Percentiles rank a stretch among this genome's conserved stretches.
phyloP scores from a whole-genome alignment of 2,888 invertebrate genomes.

The Drosophila maculinotata region DNA sequence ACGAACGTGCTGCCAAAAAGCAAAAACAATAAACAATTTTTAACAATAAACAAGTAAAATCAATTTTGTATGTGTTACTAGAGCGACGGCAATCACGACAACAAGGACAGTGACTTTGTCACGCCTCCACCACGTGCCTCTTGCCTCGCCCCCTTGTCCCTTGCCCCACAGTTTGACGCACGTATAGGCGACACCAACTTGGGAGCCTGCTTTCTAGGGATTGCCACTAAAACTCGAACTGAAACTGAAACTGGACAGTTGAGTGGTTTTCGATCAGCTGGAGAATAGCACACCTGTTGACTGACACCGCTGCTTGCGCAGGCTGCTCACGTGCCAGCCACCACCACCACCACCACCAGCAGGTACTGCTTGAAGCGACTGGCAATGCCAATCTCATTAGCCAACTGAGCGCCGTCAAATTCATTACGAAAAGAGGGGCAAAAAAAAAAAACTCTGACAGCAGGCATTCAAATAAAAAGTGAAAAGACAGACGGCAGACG shows the following conservation, averaged over 20 bases:
- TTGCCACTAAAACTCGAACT: not conserved
- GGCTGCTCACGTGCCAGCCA: constrained; percentile 38
- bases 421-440: constrained; percentile 47
- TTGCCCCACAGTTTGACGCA: constrained; percentile 27
- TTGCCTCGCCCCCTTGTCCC: too few species aligned
- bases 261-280: constrained; percentile 44
- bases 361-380: not conserved
- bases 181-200: constrained; percentile 9
- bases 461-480: constrained; percentile 36
- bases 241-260: constrained; percentile 25
- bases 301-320: constrained; percentile 13
- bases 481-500: constrained; percentile 18
- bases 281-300: constrained; percentile 48
- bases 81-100: constrained; percentile 36
- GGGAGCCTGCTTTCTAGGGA: not conserved
- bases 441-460: constrained; percentile 34
- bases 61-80: constrained; percentile 62
- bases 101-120: constrained; percentile 11
- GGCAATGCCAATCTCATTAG: constrained; percentile 61
- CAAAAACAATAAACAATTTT: constrained; percentile 52
- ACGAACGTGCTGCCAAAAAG: constrained; percentile 37
- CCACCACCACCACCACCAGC: not conserved
- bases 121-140: constrained; percentile 1
- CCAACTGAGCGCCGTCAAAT: constrained; percentile 45
- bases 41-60: constrained; percentile 64